Evolutionary conservation across 2,113 vertebrate species (phyloP), one percentile per base, ranked within the genome.

Genomic region (Mobula birostris): DNA sequence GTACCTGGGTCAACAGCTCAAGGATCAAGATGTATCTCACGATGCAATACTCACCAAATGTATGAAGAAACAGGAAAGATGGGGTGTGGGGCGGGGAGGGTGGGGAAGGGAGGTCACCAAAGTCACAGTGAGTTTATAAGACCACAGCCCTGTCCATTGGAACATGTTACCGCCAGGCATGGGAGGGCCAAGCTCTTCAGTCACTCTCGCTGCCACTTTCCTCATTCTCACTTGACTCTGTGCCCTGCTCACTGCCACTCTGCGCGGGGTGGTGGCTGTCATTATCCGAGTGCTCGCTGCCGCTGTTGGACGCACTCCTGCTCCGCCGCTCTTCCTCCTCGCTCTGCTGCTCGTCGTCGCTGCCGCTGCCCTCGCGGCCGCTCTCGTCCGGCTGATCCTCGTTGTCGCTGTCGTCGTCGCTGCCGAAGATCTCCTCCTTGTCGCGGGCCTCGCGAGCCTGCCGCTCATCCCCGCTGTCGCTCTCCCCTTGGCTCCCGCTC

Each of bases 341-440:
- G 68, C 94, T 95, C 2, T 0, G 93, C 12, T 96, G 97, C 6
- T 94, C 96, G 2, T 96, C 97, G 96, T 96, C 96, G 76, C 96
- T 94, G 80, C 95, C 95, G 0, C 96, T 96, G 94, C 95, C 95
- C 95, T 97, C 96, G 32, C 95, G 95, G 88, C 97, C 97, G 0
- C 96, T 97, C 0, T 96, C 96, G 0, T 98, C 97, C 0, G 95
- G 96, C 1, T 96, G 96, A 0, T 96, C 97, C 0, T 96, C 96
- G 0, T 96, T 95, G 9, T 97, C 97, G 0, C 97, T 97, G 9
- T 97, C 97, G 0, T 98, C 97, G 1, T 98, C 98, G 0, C 98
- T 98, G 56, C 98, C 98, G 0, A 99, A 98, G 97, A 99, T 99
- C 95, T 98, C 98, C 74, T 98, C 98, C 94, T 98, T 97, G 85